Conservation (phyloP, 2,888 invertebrate species). For the Zygothrica quintamaculata region DNA sequence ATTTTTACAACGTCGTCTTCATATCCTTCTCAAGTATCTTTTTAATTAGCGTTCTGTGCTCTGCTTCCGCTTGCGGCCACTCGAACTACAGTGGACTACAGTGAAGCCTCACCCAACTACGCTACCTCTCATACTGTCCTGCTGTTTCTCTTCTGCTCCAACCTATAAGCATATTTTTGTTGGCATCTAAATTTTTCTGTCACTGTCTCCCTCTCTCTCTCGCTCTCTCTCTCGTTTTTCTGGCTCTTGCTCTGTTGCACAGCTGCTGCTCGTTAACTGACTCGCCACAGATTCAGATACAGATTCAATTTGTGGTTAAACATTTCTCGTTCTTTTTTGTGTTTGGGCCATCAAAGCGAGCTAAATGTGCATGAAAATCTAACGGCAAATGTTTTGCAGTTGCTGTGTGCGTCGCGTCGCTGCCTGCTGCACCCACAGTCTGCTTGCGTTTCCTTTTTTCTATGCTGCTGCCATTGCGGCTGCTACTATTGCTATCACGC, state of each 20-base stretch:
- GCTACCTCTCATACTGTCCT: neutral
- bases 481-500: constrained; percentile 56
- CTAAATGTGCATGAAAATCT: constrained; percentile 81
- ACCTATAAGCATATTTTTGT: neutral
- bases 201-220: constrained; percentile 3
- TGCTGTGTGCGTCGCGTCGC: constrained; percentile 23
- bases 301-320: constrained; percentile 75
- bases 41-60: constrained; percentile 82
- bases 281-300: constrained; percentile 66
- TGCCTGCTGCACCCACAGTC: constrained; percentile 7
- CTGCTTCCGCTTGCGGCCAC: constrained; percentile 61
- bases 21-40: constrained; percentile 70
- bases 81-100: constrained; percentile 63
- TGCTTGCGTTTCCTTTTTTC: neutral
- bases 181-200: neutral
- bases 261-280: constrained; percentile 63
- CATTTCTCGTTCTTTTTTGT: constrained; percentile 75
- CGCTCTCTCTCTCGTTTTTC: constrained; percentile 5
- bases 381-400: constrained; percentile 50
- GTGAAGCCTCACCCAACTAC: neutral
- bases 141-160: neutral
- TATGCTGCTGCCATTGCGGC: constrained; percentile 20
- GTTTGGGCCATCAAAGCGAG: constrained; percentile 60
- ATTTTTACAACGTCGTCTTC: constrained; percentile 26
- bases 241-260: constrained; percentile 12